Conservation (phyloP, 2,888 invertebrate genomes). For the Parascotia fuliginaria region DNA sequence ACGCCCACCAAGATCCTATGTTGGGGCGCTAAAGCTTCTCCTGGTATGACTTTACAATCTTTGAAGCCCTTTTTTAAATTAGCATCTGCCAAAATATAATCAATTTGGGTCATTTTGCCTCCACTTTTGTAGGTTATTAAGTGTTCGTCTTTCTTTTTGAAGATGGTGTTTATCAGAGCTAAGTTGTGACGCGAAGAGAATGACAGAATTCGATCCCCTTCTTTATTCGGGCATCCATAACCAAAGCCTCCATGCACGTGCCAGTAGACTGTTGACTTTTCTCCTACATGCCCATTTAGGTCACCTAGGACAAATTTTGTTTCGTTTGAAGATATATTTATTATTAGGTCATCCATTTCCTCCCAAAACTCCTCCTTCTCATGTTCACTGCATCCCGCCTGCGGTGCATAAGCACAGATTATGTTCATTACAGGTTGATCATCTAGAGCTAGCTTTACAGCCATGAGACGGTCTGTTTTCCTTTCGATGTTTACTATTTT, state of each 20-base stretch:
- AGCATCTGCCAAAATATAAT: not conserved
- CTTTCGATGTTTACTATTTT: not conserved
- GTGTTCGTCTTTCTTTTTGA: not conserved
- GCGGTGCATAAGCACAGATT: not conserved
- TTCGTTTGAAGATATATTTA: not conserved
- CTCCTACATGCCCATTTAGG: not conserved
- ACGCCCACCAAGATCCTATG: not conserved
- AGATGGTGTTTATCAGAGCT: not conserved
- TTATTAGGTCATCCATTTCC: not conserved
- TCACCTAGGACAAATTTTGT: too few species aligned
- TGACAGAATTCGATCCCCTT: not conserved
- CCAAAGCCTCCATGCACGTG: not conserved
- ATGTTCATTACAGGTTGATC: not conserved
- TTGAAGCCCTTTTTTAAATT: not conserved
- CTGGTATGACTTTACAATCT: not conserved
- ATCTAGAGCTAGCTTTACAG: not conserved
- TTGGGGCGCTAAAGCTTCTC: not conserved
- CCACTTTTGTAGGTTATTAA: too few species aligned
- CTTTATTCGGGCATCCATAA: too few species aligned
- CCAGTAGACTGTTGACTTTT: not conserved
- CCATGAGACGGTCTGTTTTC: not conserved
- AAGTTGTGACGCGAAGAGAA: not conserved
- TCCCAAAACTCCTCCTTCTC: not conserved
- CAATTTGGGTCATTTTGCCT: not conserved
- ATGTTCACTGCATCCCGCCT: not conserved